phyloP scores from a whole-genome alignment of 2,797 vertebrate species.

The Pteronotus mesoamericanus region DNA sequence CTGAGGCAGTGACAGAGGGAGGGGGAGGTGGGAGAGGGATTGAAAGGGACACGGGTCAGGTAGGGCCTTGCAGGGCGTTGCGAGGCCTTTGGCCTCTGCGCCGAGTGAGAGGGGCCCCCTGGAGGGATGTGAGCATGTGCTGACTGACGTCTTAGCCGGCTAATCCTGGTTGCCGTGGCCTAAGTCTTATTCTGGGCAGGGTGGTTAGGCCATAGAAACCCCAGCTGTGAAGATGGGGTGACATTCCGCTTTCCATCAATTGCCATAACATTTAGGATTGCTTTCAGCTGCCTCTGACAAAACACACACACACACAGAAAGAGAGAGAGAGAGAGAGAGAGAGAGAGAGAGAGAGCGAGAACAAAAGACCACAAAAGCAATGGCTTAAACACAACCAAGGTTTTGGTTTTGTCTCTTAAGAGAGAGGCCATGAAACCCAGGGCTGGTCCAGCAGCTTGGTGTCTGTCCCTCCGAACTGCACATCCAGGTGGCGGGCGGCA shows the following conservation, averaged over 20 bases:
- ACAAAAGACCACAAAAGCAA: neutral
- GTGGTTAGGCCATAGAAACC: neutral
- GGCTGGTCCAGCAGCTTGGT: neutral
- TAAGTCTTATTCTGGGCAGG: neutral
- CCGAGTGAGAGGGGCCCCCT: neutral
- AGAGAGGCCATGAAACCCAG: neutral
- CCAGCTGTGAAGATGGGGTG: neutral
- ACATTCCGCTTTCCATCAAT: neutral
- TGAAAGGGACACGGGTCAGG: neutral
- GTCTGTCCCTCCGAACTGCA: neutral
- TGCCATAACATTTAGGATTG: neutral
- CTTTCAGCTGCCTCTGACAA: neutral
- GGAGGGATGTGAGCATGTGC: neutral
- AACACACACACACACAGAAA: no score
- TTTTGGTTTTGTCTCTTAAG: neutral
- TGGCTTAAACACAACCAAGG: neutral
- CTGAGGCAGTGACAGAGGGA: no score
- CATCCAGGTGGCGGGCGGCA: neutral
- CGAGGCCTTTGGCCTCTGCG: neutral
- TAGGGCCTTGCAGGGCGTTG: rapidly evolving
- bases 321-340: no score
- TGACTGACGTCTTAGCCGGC: neutral
- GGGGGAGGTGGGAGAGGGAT: neutral
- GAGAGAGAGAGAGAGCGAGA: no score
- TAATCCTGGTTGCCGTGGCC: neutral